Base-by-base conservation (phyloP, 2,113 vertebrate species). In the Potamarius usumacintae region DNA sequence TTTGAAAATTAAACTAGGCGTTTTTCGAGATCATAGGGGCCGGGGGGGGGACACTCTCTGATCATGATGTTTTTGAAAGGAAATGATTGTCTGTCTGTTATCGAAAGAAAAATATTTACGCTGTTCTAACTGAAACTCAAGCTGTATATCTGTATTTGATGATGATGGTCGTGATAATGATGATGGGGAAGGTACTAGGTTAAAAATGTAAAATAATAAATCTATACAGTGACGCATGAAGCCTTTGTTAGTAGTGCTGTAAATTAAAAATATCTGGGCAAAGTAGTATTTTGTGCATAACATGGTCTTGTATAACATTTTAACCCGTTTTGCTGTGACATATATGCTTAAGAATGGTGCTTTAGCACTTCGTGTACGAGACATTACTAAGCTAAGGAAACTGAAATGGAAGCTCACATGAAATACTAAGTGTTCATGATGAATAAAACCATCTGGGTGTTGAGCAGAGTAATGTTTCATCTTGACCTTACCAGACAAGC, bases 1-100 rank as follows among this genome's bases (percentile, higher is more conserved):
- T 90, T 63, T 90, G 62, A 62, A 83, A 42, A 63, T 77, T 65
- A 79, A 67, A 77, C 69, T 53, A 80, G 76, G 60, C 69, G n/a
- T 88, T 78, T 30, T 53, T n/a, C 27, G 20, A n/a, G 84, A 62
- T 87, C 76, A 14, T 14, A 55, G 20, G 27, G 65, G 22, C 34
- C 18, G 11, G 0, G 76, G 53, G 30, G n/a, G 15, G 42, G 12
- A 62, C 20, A n/a, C 57, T 27, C 6, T 20, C 8, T 30, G 30
- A 77, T 74, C 57, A 30, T 65, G 48, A 62, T 86, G 71, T 50
- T 34, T 81, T 34, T 27, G 27, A 60, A 60, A 42, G 79, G 79
- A 81, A 81, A 42, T 14, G 18, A 81, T 80, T 34, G 74, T 0
- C 42, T 52, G 22, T 14, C 42, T 52, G 22, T 14, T 77, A n/a